These are phyloP conservation scores for Octonoba sinensis DNA, from an alignment of 2,888 invertebrate species.

Conservation along the genomic window DNA sequence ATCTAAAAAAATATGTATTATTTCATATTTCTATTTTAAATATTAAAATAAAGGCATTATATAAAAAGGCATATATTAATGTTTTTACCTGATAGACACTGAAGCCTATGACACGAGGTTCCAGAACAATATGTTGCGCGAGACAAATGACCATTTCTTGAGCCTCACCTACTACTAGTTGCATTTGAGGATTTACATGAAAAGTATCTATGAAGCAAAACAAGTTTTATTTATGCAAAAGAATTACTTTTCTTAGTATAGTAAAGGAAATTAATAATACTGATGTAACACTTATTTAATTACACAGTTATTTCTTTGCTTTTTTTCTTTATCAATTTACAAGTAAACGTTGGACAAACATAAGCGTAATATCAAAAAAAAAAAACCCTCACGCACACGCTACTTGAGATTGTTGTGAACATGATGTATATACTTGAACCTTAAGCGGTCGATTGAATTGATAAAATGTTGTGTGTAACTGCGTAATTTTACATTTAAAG, in stretches of 20 bases:
- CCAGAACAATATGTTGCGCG: slow-evolving; percentile 91
- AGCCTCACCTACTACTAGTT: slow-evolving; percentile 81
- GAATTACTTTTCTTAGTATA: background rate
- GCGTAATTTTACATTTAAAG: too few relatives aligned
- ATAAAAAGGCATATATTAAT: background rate
- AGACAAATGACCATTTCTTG: slow-evolving; percentile 87
- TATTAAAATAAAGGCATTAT: background rate
- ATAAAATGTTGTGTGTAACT: too few relatives aligned
- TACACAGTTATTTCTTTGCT: too few relatives aligned
- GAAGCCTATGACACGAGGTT: slow-evolving; percentile 93
- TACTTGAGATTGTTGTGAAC: too few relatives aligned
- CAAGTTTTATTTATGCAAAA: background rate
- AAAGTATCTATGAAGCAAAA: slow-evolving; percentile 79
- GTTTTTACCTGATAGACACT: slow-evolving; percentile 79
- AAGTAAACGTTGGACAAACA: too few relatives aligned
- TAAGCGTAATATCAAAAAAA: too few relatives aligned
- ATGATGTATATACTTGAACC: too few relatives aligned
- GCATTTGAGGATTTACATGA: slow-evolving; percentile 92
- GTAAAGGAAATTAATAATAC: background rate
- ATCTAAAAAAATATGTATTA: slow-evolving; percentile 34
- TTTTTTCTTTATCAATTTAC: too few relatives aligned
- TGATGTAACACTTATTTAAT: background rate
- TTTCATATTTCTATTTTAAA: background rate
- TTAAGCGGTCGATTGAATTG: too few relatives aligned
- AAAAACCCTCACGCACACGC: too few relatives aligned